Percentiles rank a stretch among this genome's conserved stretches.
Conservation (phyloP, 2,113 vertebrate genomes). For the Gallinago paraguaiae region DNA sequence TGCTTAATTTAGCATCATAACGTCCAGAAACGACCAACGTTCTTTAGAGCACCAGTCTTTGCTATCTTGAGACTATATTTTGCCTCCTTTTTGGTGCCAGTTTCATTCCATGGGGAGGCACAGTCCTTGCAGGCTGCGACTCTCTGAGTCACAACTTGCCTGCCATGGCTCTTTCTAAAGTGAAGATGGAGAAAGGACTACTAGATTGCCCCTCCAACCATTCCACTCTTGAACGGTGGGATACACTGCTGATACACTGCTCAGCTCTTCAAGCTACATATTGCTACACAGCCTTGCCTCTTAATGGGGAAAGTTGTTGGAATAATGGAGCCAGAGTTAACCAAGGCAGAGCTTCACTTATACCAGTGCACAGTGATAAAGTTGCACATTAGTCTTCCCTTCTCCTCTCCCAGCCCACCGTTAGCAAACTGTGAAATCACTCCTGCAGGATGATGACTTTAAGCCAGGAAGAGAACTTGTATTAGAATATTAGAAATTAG, state of each 20-base stretch:
- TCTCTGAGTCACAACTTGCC: neutral
- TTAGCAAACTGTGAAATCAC: neutral
- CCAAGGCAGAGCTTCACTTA: neutral
- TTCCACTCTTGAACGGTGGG: neutral
- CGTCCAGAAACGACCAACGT: neutral
- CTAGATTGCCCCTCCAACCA: neutral
- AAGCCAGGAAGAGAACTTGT: neutral
- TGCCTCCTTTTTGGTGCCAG: neutral
- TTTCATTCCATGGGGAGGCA: neutral
- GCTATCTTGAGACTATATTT: neutral
- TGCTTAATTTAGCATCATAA: neutral
- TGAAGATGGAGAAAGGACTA: neutral
- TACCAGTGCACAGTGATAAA: neutral
- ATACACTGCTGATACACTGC: neutral
- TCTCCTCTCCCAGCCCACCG: neutral
- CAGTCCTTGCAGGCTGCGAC: neutral
- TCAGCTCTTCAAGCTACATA: neutral
- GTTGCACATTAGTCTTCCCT: neutral
- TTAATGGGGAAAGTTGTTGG: neutral
- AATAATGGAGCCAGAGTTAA: neutral
- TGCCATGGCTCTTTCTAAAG: neutral
- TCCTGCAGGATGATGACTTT: neutral
- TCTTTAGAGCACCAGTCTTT: neutral
- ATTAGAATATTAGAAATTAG: neutral
- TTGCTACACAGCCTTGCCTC: neutral